These are phyloP conservation scores for Nomia melanderi DNA, from an alignment of 1,140 invertebrate genomes.

Conservation along the genomic window DNA sequence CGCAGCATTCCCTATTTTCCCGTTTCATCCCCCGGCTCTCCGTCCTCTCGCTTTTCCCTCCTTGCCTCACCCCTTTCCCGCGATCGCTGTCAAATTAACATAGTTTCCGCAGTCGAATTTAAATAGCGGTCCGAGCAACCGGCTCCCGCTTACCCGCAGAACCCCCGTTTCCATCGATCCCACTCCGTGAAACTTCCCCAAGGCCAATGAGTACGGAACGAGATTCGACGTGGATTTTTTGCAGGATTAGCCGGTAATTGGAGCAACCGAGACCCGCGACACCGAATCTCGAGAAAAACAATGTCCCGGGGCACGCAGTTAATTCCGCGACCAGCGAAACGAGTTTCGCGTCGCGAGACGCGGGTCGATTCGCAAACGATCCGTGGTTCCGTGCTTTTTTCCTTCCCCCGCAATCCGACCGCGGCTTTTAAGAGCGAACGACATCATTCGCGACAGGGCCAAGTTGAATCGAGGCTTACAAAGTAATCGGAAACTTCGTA, in stretches of 20 bases:
- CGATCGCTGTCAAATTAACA: conserved; percentile 59
- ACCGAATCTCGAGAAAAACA: conserved; percentile 40
- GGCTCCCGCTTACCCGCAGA: too few relatives aligned
- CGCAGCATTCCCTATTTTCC: not conserved
- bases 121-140: conserved; percentile 43
- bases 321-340: conserved; percentile 17
- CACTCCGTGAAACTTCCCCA: conserved; percentile 24
- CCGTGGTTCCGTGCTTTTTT: not conserved
- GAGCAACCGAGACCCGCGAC: conserved; percentile 44
- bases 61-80: not conserved
- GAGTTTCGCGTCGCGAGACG: not conserved
- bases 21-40: not conserved
- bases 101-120: conserved; percentile 57
- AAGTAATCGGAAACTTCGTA: conserved; percentile 57
- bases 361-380: not conserved
- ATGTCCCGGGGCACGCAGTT: conserved; percentile 45
- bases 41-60: not conserved
- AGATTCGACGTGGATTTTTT: conserved; percentile 39
- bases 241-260: conserved; percentile 57
- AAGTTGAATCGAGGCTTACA: conserved; percentile 60
- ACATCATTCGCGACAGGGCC: conserved; percentile 56
- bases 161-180: conserved; percentile 25
- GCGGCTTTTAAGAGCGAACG: conserved; percentile 37
- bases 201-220: not conserved
- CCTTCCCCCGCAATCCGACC: too few relatives aligned